phyloP scores from a whole-genome alignment of 2,113 vertebrate species.

The Coptodon rendalli region DNA sequence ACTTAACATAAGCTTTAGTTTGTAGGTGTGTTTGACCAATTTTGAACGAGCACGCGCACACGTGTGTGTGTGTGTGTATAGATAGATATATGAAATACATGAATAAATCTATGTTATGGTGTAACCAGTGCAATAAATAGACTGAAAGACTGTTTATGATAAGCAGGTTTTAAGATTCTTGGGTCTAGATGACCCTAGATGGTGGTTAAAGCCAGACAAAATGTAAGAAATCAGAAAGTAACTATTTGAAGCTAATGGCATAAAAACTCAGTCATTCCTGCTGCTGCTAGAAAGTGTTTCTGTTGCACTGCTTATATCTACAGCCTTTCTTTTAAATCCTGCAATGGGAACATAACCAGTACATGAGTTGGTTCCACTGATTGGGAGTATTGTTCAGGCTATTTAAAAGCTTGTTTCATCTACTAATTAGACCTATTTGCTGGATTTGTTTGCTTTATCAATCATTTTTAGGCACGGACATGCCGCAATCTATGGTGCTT shows the following conservation, averaged over 20 bases:
- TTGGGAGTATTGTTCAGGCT: neutral
- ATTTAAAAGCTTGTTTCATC: neutral
- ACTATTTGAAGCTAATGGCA: neutral
- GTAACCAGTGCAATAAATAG: neutral
- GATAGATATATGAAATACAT: neutral
- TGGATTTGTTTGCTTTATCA: neutral
- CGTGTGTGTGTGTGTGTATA: too few relatives aligned
- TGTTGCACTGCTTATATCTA: neutral
- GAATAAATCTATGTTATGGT: neutral
- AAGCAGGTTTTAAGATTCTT: neutral
- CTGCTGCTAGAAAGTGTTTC: neutral
- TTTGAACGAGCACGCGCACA: too few relatives aligned
- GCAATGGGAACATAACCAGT: neutral
- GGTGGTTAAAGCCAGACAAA: neutral
- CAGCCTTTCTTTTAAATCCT: neutral
- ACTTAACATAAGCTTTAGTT: neutral
- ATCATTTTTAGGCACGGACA: neutral
- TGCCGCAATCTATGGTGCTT: neutral
- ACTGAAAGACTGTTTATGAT: neutral
- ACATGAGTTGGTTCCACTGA: neutral
- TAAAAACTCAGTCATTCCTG: neutral
- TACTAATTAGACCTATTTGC: neutral
- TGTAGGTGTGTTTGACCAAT: neutral
- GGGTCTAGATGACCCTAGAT: neutral
- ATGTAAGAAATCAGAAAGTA: neutral